Evolutionary conservation across 2,113 vertebrate genomes (phyloP), one percentile per base, ranked within the genome.

Genomic region (Catharus fuscescens): DNA sequence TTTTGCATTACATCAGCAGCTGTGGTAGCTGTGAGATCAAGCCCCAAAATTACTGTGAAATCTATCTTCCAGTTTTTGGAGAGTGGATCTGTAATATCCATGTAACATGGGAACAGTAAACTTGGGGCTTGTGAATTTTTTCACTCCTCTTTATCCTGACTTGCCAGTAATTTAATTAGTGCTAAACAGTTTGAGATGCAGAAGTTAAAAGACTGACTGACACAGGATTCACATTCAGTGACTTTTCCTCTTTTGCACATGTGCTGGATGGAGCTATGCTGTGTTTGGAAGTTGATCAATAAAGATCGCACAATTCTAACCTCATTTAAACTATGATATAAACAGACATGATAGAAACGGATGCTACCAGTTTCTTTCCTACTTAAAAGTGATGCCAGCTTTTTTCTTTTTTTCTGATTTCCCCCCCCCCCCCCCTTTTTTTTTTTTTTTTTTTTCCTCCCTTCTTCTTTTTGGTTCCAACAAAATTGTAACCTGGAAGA

Each of bases 1-100:
- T 91, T 95, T 93, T 93, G 78, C 66, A 89, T 96, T 91, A 90
- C 74, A 72, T 97, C 94, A 90, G 92, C 93, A 80, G 86, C 84
- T 93, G 70, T 90, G 92, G 91, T 95, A 79, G 91, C 40, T 90
- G 71, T 88, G 79, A 93, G 94, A 90, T 86, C 69, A 88, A 93
- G 85, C 56, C 36, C 76, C 89, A 90, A 72, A 94, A 93, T 88
- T 76, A 71, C 76, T 50, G 40, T 82, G 87, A 89, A 94, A 96
- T 93, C 56, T 90, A 64, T 96, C 86, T 92, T 92, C 86, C 65
- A 90, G 71, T 34, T 87, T 92, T 94, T 65, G 71, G 77, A 86
- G 40, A 60, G 20, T 40, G 61, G 31, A 54, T 94, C 81, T 92
- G 81, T 93, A 91, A 93, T 87, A 94, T 19, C 50, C 71, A 54